phyloP scores from a whole-genome alignment of 1,140 invertebrate genomes.

The Matsumurasca onukii region DNA sequence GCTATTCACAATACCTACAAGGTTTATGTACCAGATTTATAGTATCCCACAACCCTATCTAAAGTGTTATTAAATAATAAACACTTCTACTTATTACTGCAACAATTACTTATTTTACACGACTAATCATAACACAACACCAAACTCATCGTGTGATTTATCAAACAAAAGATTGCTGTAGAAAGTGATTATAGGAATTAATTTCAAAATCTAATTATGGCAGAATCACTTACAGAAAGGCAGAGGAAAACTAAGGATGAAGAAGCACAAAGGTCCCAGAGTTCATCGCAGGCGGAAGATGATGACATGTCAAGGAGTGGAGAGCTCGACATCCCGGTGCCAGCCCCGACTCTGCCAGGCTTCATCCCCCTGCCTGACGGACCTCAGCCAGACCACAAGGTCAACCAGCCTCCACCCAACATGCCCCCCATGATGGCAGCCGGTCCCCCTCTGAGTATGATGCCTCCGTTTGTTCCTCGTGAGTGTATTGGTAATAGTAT shows the following conservation, averaged over 20 bases:
- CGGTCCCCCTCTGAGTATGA: constrained; percentile 46
- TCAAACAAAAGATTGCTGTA: too few relatives aligned
- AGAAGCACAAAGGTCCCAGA: constrained; percentile 22
- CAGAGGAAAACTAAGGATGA: constrained; percentile 27
- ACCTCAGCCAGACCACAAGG: constrained; percentile 40
- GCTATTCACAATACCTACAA: too few relatives aligned
- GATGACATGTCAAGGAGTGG: neutral
- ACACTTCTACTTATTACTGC: too few relatives aligned
- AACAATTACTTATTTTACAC: too few relatives aligned
- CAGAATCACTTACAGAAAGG: constrained; percentile 10
- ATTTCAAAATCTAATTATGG: too few relatives aligned
- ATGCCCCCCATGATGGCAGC: constrained; percentile 51
- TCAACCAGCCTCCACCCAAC: constrained; percentile 54
- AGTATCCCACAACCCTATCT: too few relatives aligned
- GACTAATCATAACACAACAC: too few relatives aligned
- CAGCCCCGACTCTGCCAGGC: constrained; percentile 37
- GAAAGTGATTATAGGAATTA: too few relatives aligned
- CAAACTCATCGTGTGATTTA: too few relatives aligned
- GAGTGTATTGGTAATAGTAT: constrained; percentile 41
- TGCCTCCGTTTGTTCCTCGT: constrained; percentile 56
- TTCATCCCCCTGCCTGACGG: constrained; percentile 45
- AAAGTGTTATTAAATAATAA: too few relatives aligned
- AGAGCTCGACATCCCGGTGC: constrained; percentile 32
- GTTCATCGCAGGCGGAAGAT: constrained; percentile 22
- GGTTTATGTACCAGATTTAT: too few relatives aligned